Evolutionary conservation across 1,140 invertebrate species (phyloP), one percentile per base, ranked within the genome.

Genomic region (Telenomus remus): DNA sequence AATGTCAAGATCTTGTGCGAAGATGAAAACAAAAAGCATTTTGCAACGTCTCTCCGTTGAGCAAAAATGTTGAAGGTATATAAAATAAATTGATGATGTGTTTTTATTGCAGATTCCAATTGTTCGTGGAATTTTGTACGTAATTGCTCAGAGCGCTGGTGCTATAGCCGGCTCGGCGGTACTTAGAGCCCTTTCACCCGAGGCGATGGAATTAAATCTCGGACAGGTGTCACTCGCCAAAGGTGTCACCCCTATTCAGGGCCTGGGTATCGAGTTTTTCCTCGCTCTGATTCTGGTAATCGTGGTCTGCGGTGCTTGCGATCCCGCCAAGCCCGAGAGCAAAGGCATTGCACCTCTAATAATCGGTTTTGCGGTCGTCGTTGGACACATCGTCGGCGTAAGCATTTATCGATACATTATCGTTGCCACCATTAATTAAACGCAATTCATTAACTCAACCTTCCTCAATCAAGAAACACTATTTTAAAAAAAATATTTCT

Each of bases 211-310:
- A 85, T 11, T 77, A 10, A 64, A 15, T 6, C 46, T 86, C 0
- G 85, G 87, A 0, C 85, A 93, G 9, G 94, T 94, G 0, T 84
- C 89, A 49, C 94, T 95, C 0, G 81, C 81, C 0, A 76, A 93
- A 27, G 91, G 66, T 19, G 85, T 95, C 14, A 91, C 90, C 0
- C 86, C 89, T 1, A 87, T 91, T 15, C 95, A 98, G 89, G 97
- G 93, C 1, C 90, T 98, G 78, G 95, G 94, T 16, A 91, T 97
- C 54, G 97, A 98, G 86, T 94, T 97, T 84, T 92, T 98, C 87
- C 91, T 97, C 39, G 96, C 95, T 11, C 94, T 98, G 80, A 90
- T 97, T 4, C 90, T 98, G 48, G 93, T 98, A 0, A 89, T 98
- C 19, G 94, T 95, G 0, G 94, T 98, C 5, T 97, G 95, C 84